Conservation (phyloP, 2,797 vertebrate species). For the Crypturellus tataupa region DNA sequence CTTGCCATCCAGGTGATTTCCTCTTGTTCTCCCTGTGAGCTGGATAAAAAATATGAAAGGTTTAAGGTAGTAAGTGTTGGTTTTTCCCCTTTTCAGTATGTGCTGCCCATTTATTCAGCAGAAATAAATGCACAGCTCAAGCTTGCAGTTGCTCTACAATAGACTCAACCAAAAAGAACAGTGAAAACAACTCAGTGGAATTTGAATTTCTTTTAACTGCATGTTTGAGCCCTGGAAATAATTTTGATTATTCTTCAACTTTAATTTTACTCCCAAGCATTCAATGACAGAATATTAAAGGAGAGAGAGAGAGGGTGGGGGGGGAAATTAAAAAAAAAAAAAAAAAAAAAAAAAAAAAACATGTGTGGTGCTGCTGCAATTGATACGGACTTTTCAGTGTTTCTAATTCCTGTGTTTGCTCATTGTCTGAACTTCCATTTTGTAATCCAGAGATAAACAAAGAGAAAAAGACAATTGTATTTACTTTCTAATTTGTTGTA, state of each 20-base stretch:
- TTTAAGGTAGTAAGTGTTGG: conserved; percentile 43
- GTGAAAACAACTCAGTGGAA: neutral
- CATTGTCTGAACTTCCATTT: neutral
- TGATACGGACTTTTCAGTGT: neutral
- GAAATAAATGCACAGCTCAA: conserved; percentile 5
- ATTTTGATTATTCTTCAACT: neutral
- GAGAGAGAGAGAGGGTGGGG: too few species aligned
- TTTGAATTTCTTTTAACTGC: neutral
- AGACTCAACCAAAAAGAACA: neutral
- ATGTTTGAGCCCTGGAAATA: conserved; percentile 17
- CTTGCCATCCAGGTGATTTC: conserved; percentile 27
- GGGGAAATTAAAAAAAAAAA: too few species aligned
- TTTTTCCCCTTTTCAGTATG: conserved; percentile 3
- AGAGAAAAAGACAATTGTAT: neutral
- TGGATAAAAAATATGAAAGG: neutral
- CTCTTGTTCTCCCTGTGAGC: conserved; percentile 16
- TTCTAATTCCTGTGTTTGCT: neutral
- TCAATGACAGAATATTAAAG: neutral
- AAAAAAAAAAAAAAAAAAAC: neutral
- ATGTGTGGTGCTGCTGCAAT: neutral
- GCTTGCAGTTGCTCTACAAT: neutral
- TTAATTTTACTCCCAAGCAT: neutral
- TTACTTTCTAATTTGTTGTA: neutral
- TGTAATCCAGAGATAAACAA: neutral
- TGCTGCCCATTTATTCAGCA: conserved; percentile 21